Evolutionary conservation across 1,140 invertebrate genomes (phyloP), one percentile per base, ranked within the genome.

Genomic region (Aphaenogaster floridana): DNA sequence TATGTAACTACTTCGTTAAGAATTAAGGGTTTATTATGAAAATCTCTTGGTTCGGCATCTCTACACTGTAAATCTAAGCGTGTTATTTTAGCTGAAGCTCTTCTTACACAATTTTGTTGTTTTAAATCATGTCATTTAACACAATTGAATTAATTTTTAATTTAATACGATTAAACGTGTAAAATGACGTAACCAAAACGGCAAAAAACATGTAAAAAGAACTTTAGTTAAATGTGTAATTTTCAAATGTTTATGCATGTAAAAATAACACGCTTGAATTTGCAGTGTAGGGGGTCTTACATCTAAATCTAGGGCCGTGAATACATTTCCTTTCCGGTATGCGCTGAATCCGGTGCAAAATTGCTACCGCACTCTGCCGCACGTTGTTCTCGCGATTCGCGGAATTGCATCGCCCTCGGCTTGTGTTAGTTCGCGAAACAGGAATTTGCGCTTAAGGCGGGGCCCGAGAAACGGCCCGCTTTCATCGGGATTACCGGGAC

Each of bases 361-460:
- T 42, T 45, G 63, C 59, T 77, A 72, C 68, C 69, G 61, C 63
- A 69, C 28, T n/a, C 42, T 59, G 6, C 57, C n/a, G 48, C 92
- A 89, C 89, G 91, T 91, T 88, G 90, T 89, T 90, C 87, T 88
- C 84, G 90, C 81, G 92, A 79, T 91, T 92, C 88, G 86, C 50
- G 77, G 91, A 92, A 92, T 90, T 91, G 90, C 87, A 76, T 15
- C 83, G 81, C 52, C 48, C 79, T 71, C 42, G 77, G 66, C 59
- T 50, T 77, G 79, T 89, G 87, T 89, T 86, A 86, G 78, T 54
- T 36, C 77, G 77, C 86, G 86, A 86, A 92, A 91, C 91, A 92
- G 91, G 92, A 92, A 91, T 92, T 90, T 86, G 81, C 86, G 90
- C 91, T 92, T 91, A 91, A 91, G 91, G 74, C 76, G 52, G 54